phyloP scores from a whole-genome alignment of 2,888 invertebrate genomes.

The Auanema freiburgensis region DNA sequence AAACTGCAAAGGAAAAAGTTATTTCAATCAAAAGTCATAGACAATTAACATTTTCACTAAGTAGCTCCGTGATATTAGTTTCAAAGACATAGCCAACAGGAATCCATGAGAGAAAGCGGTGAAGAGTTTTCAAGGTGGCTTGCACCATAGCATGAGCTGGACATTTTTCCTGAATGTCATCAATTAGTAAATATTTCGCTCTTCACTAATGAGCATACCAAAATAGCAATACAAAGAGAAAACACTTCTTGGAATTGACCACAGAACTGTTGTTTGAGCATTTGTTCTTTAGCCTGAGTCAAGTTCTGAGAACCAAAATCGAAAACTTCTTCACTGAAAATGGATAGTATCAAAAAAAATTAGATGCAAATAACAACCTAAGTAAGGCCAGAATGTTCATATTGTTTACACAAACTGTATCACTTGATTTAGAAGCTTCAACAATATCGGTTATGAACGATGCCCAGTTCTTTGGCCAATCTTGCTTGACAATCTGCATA shows the following conservation, averaged over 20 bases:
- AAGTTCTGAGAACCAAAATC: slow-evolving; percentile 97
- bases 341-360: slow-evolving; percentile 3
- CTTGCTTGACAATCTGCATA: slow-evolving; percentile 85
- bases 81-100: slow-evolving; percentile 99
- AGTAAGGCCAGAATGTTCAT: slow-evolving; percentile 96
- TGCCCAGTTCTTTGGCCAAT: slow-evolving; percentile 99
- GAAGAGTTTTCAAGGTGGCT: slow-evolving; percentile 89
- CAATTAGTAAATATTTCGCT: neutral
- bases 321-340: slow-evolving; percentile 88
- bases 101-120: slow-evolving; percentile 98
- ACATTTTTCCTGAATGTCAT: slow-evolving; percentile 77
- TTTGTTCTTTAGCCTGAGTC: slow-evolving; percentile 97
- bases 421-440: slow-evolving; percentile 96
- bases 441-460: slow-evolving; percentile 98
- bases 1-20: slow-evolving; percentile 73
- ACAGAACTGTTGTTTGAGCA: slow-evolving; percentile 99
- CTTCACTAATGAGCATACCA: slow-evolving; percentile 68
- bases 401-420: slow-evolving; percentile 98
- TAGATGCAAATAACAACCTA: slow-evolving; percentile 66
- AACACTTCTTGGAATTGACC: slow-evolving; percentile 98
- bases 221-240: slow-evolving; percentile 93
- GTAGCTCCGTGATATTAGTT: slow-evolving; percentile 89
- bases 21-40: neutral
- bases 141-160: slow-evolving; percentile 94
- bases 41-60: slow-evolving; percentile 77